phyloP scores from a whole-genome alignment of 2,113 vertebrate species.

The Dasyurus viverrinus region DNA sequence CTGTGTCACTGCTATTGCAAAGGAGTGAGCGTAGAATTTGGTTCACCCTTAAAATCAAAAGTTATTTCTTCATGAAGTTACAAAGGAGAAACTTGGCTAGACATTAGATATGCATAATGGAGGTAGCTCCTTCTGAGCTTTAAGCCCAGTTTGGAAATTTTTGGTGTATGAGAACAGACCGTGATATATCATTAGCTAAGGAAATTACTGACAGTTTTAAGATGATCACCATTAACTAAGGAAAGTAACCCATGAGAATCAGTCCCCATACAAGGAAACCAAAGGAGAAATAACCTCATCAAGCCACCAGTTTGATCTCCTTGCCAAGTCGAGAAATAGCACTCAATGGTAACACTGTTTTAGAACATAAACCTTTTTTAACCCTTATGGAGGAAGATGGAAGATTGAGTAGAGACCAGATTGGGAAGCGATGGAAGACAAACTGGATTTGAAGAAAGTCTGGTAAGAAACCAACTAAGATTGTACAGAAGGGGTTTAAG shows the following conservation, averaged over 20 bases:
- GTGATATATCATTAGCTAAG: not conserved
- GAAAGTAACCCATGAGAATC: not conserved
- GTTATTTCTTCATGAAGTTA: not conserved
- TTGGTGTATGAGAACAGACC: not conserved
- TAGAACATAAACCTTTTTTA: not conserved
- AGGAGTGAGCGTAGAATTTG: not conserved
- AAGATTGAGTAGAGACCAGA: not conserved
- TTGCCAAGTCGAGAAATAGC: not conserved
- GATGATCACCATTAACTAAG: not conserved
- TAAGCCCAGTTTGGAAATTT: not conserved
- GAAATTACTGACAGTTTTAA: not conserved
- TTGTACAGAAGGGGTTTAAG: not conserved
- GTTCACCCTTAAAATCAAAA: not conserved
- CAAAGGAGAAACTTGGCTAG: not conserved
- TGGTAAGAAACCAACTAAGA: not conserved
- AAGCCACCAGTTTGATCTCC: not conserved
- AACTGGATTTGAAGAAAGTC: not conserved
- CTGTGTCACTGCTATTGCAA: not conserved
- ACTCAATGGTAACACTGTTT: not conserved
- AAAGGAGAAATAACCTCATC: not conserved
- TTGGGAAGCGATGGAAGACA: not conserved
- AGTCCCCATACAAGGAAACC: not conserved
- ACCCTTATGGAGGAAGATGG: not conserved
- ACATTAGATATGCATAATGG: not conserved
- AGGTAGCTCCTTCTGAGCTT: not conserved